Evolutionary conservation across 2,888 invertebrate species (phyloP).

Genomic region (Scrobipalpa atriplicella): DNA sequence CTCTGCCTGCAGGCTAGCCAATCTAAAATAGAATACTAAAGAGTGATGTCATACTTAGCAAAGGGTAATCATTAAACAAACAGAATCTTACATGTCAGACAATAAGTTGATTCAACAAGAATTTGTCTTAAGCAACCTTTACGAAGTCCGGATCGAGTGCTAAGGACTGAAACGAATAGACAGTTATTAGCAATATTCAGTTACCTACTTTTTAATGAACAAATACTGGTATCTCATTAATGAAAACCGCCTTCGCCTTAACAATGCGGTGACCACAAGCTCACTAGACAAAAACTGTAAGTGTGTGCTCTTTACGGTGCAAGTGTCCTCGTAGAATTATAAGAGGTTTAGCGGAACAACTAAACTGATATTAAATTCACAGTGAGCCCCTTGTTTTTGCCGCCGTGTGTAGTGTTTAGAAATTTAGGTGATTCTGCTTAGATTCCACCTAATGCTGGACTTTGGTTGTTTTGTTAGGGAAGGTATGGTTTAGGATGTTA

Average conservation of each 20-base stretch:
- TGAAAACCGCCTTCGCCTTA: slow-evolving; percentile 55
- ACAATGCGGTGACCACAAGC: slow-evolving; percentile 76
- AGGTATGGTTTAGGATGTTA: background rate
- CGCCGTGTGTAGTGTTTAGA: slow-evolving; percentile 24
- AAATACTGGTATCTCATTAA: slow-evolving; percentile 31
- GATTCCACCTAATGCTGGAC: slow-evolving; percentile 6
- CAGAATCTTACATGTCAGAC: too few species aligned
- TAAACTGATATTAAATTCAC: slow-evolving; percentile 64
- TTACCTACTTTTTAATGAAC: too few species aligned
- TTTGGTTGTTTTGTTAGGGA: slow-evolving; percentile 14
- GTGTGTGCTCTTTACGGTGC: slow-evolving; percentile 72
- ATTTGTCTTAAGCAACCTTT: too few species aligned
- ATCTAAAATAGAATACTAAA: too few species aligned
- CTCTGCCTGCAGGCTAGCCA: too few species aligned
- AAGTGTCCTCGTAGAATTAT: slow-evolving; percentile 63
- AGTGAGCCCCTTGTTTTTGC: slow-evolving; percentile 34
- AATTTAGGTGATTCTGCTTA: slow-evolving; percentile 12
- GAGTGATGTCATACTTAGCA: too few species aligned
- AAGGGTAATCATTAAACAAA: too few species aligned
- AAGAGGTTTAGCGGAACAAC: slow-evolving; percentile 62
- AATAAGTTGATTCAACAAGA: too few species aligned
- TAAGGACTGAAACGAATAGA: too few species aligned
- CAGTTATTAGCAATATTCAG: too few species aligned
- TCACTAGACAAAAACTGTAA: slow-evolving; percentile 74
- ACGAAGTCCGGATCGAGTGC: too few species aligned